Conservation (phyloP, 2,888 invertebrate genomes). For the Pachliopta kotzebuea region DNA sequence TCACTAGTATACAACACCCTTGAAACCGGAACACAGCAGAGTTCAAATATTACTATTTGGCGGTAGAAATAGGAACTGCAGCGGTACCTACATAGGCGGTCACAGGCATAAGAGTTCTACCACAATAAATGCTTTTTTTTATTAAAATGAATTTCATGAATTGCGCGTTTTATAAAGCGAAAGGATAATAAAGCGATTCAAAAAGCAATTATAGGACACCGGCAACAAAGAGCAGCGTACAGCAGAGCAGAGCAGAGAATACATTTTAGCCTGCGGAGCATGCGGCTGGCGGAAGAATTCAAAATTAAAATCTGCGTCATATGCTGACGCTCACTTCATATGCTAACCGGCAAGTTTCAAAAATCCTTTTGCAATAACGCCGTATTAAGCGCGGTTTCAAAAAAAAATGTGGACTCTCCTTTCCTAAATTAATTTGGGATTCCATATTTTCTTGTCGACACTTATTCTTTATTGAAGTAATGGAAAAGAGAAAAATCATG, state of each 20-base stretch:
- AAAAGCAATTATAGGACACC: conserved; percentile 28
- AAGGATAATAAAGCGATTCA: conserved; percentile 18
- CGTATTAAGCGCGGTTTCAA: conserved; percentile 23
- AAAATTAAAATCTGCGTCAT: conserved; percentile 42
- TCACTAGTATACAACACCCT: no score
- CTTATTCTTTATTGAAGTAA: no score
- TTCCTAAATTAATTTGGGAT: conserved; percentile 24
- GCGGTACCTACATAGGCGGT: no score
- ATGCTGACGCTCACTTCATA: conserved; percentile 32
- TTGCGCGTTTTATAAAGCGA: neutral
- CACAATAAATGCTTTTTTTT: no score
- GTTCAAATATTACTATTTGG: no score
- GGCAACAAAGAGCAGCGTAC: conserved; percentile 15
- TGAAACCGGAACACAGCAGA: no score
- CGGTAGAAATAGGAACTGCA: no score
- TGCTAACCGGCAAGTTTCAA: conserved; percentile 27
- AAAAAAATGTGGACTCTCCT: conserved; percentile 13
- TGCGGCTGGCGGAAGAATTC: conserved; percentile 41
- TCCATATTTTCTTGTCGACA: neutral
- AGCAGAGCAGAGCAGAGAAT: conserved; percentile 11
- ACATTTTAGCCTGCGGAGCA: conserved; percentile 44
- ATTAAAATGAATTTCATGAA: no score
- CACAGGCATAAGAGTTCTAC: no score
- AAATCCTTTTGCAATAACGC: conserved; percentile 29
- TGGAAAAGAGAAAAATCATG: no score